These are phyloP conservation scores for Linyphia triangularis DNA, from an alignment of 2,888 invertebrate genomes.

Conservation along the genomic window DNA sequence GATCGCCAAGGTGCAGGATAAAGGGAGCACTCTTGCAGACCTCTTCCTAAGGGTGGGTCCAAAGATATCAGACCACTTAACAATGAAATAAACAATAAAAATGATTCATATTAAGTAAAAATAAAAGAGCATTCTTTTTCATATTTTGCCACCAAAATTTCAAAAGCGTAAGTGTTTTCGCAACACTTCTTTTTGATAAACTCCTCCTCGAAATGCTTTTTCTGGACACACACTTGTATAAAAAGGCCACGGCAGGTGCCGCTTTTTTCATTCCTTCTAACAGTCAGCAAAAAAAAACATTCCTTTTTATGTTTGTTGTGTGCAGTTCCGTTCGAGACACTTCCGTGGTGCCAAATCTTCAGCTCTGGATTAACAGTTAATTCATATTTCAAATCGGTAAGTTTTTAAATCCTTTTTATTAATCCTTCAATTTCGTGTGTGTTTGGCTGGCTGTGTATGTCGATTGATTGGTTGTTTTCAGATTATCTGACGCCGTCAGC, in stretches of 20 bases:
- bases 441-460: too few species aligned
- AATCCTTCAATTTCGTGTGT: too few species aligned
- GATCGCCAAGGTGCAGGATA: constrained; percentile 1
- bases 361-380: too few species aligned
- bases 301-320: background rate
- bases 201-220: constrained; percentile 33
- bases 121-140: constrained; percentile 43
- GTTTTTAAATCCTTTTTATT: too few species aligned
- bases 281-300: constrained; percentile 18
- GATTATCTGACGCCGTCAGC: too few species aligned
- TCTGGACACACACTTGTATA: constrained; percentile 42
- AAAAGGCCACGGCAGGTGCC: constrained; percentile 34
- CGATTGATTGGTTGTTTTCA: too few species aligned
- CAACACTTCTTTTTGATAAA: constrained; percentile 71
- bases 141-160: constrained; percentile 65
- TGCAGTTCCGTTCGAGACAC: too few species aligned
- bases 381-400: too few species aligned
- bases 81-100: constrained; percentile 54
- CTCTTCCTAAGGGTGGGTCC: constrained; percentile 4
- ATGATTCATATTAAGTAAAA: constrained; percentile 45
- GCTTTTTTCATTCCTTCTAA: constrained; percentile 21
- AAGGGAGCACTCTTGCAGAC: background rate
- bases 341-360: too few species aligned
- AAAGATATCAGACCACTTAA: constrained; percentile 53
- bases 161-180: constrained; percentile 66